Evolutionary conservation across 2,113 vertebrate genomes (phyloP).

Genomic region (Lophotis ruficrista): DNA sequence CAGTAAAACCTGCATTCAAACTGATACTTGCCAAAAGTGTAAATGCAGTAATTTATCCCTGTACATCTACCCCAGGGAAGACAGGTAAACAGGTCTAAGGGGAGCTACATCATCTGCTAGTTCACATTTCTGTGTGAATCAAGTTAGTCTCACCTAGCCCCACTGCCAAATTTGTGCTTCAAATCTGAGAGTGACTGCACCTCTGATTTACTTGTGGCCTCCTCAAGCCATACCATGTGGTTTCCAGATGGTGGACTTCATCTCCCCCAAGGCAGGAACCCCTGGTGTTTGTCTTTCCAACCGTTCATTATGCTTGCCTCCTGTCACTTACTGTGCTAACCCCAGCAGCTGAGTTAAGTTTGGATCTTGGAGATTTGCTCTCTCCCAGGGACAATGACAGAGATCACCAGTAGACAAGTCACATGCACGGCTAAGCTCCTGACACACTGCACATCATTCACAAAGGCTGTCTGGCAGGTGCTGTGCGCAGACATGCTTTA

Average conservation of each 20-base stretch:
- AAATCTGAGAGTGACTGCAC: background rate
- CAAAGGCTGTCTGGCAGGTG: background rate
- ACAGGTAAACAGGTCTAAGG: background rate
- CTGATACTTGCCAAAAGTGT: background rate
- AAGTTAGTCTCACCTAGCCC: background rate
- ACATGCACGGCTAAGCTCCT: background rate
- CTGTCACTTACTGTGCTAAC: background rate
- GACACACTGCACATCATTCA: background rate
- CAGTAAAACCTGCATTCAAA: background rate
- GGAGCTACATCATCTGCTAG: background rate
- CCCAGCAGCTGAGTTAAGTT: background rate
- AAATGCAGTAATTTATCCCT: background rate
- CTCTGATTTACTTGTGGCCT: background rate
- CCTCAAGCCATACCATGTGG: background rate
- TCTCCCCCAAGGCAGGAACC: background rate
- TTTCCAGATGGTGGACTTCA: background rate
- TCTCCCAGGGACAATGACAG: background rate
- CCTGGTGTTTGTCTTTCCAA: background rate
- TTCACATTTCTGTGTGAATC: background rate
- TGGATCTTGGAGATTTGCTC: background rate
- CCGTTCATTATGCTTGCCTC: background rate
- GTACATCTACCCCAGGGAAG: background rate
- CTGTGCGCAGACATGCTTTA: background rate
- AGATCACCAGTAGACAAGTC: background rate
- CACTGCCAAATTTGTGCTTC: background rate